Evolutionary conservation across 2,113 vertebrate species (phyloP), one percentile per base, ranked within the genome.

Genomic region (Petroica traversi): DNA sequence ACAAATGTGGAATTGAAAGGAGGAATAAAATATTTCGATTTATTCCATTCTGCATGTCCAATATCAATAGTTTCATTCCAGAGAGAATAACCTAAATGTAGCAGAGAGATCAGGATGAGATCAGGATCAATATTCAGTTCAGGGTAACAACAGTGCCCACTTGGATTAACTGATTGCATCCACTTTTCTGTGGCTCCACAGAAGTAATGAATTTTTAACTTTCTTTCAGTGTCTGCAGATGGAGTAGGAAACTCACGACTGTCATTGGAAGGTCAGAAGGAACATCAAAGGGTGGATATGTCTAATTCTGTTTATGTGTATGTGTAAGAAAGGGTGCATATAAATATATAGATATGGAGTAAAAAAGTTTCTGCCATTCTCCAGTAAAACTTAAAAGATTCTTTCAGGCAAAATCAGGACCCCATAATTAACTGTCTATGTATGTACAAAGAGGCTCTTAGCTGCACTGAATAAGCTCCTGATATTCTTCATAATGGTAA

Each of bases 1-100:
- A 91, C 41, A 91, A 80, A 61, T 80, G 54, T 66, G 63, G n/a
- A 77, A 92, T 92, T 93, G 92, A 91, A 83, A 81, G 48, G 43
- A 52, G 38, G 64, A 88, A 92, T 74, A 66, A 45, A 58, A 19
- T 49, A 36, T 62, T 66, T 45, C 74, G 28, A 38, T 84, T 84
- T 49, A 71, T 77, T 81, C 38, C 4, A 8, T 61, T 54, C 38
- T 66, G 26, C 29, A 2, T 71, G 61, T 67, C 89, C 48, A 46
- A 1, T 78, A 89, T 19, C 46, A 41, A 33, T 38, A 81, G 43
- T 58, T 92, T 77, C 8, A 58, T 81, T 51, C 59, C 34, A 49
- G 67, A 78, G 49, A 62, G 28, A 55, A 69, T 41, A 43, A 83
- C 61, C 31, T 57, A 76, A 84, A 57, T 36, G 71, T 20, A 73